Conservation (phyloP, 2,888 invertebrate species). For the Athripsodes cinereus region DNA sequence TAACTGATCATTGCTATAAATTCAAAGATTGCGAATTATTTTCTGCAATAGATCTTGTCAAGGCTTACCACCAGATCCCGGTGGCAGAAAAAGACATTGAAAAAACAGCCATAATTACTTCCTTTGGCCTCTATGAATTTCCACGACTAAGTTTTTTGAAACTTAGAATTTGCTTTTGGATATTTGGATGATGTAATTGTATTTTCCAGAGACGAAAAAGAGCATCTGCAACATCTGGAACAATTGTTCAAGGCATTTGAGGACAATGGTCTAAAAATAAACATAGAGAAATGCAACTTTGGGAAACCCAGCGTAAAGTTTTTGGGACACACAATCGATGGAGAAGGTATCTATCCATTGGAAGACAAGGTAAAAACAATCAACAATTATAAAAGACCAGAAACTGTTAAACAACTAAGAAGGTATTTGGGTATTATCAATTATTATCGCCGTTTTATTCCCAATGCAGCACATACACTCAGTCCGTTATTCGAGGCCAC, state of each 20-base stretch:
- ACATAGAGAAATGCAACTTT: neutral
- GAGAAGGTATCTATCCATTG: neutral
- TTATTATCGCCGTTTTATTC: neutral
- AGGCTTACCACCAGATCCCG: neutral
- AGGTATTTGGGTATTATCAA: neutral
- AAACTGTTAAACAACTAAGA: neutral
- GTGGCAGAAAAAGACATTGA: neutral
- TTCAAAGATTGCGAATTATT: neutral
- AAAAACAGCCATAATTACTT: neutral
- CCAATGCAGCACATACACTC: neutral
- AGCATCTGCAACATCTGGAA: neutral
- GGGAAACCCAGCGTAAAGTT: neutral
- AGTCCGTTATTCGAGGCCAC: neutral
- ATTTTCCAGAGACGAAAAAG: neutral
- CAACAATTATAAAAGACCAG: neutral
- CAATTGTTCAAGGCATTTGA: neutral
- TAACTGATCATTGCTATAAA: neutral
- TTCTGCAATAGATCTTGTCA: neutral
- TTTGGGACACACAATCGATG: neutral
- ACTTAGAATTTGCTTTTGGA: neutral
- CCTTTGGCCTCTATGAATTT: slow-evolving; percentile 2
- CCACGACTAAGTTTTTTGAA: neutral
- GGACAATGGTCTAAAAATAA: neutral
- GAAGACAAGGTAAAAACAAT: neutral
- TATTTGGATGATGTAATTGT: slow-evolving; percentile 2